Base-by-base conservation (phyloP, 2,888 invertebrate species). In the Diadromus collaris region DNA sequence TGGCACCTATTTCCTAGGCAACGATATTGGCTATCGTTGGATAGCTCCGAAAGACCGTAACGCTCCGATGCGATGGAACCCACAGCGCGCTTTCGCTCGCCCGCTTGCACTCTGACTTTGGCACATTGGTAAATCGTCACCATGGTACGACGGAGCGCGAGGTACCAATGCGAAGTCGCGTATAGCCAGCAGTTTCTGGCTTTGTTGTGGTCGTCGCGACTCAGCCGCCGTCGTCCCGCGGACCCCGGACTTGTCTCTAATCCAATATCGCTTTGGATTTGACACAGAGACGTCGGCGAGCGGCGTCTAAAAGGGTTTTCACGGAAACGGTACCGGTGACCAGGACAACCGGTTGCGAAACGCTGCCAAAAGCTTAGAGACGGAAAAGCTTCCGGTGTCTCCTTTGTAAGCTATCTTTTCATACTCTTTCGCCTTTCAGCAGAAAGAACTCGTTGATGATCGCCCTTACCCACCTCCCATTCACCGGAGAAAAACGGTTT, bases 251-350 rank as follows among this genome's bases (percentile, higher is more conserved):
- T 70, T 60, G 46, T n/a, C 32, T 70, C 60, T 70, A 34, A 70
- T 70, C 70, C 70, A 70, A 70, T 70, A 70, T 34, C 46, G 32
- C 70, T 70, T 70, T 48, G 60, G 32, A 60, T 60, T 70, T 60
- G 46, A 60, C 46, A 32, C 24, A 9, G 46, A 13, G 21, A 29
- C 58, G 24, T 34, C 13, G 34, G 16, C 19, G 60, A 60, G 16
- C 21, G 24, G 16, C 24, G 29, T 19, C 58, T 24, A 24, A 34
- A 60, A 24, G 24, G 70, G 29, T 32, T 34, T 7, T 60, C 24
- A 34, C 60, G 24, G 46, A 46, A 24, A 9, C 32, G 19, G 16
- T 29, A 29, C 16, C 16, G 27, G 56, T 29, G 29, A 56, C 56
- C 27, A 29, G 29, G 27, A 56, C 51, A 13, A 51, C 24, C 10